Evolutionary conservation across 2,113 vertebrate species (phyloP), one percentile per base, ranked within the genome.

Genomic region (Capreolus pygargus): DNA sequence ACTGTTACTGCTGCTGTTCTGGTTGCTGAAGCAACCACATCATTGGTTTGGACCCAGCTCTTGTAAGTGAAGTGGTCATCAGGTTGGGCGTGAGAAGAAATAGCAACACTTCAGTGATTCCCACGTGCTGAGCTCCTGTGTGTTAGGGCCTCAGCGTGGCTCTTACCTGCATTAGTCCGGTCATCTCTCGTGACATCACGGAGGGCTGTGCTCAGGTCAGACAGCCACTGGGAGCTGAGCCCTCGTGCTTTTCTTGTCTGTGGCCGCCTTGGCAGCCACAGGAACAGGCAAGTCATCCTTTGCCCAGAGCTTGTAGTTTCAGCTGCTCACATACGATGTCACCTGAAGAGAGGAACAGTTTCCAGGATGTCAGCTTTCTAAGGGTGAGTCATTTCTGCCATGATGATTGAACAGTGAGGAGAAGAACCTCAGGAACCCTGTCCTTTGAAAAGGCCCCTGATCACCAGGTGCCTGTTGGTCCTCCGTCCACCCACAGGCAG

Each of bases 391-490:
- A 91, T 87, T 84, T 84, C 36, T 88, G 33, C 45, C 86, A 30
- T 81, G 19, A 50, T 43, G 16, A 15, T 54, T 57, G 57, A 76
- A 52, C 27, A 11, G 28, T 91, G 25, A 39, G 16, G 16, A 89
- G 27, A 57, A 93, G 15, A 39, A 19, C 21, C n/a, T 87, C 64
- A 14, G 61, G 28, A 8, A 21, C 2, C 55, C 60, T 61, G 52
- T 55, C 89, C 85, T 95, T 95, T 55, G 39, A 60, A 36, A 92
- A 64, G 64, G 36, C 39, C 74, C 11, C 23, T 21, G 17, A 45
- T 74, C 19, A 36, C 16, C 54, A 45, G 52, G 33, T 8, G 8
- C 43, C 86, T 50, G 0, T 17, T 55, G 19, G 54, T 86, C 33
- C 23, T 58, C n/a, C 30, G 81, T 19, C 52, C 14, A 50, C 15